Conservation (phyloP, 30 jellyfish, hydroid and myxozoan genomes). For the Pelagia noctiluca region DNA sequence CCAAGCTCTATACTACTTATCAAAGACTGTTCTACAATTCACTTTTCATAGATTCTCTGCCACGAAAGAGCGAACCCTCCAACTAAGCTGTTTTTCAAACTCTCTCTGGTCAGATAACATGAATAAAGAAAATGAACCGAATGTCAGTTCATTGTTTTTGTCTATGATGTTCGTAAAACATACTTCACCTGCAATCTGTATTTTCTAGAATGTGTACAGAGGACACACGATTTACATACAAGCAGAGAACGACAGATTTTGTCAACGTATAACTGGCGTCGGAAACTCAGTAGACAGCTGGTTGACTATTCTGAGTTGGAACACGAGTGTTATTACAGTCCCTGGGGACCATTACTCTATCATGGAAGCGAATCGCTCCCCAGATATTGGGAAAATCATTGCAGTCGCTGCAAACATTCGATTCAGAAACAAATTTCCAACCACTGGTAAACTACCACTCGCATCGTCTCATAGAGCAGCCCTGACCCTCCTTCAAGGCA, state of each 20-base stretch:
- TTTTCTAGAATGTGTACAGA: slow-evolving; percentile 35
- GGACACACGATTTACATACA: slow-evolving; percentile 55
- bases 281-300: slow-evolving; percentile 70
- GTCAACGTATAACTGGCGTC: slow-evolving; percentile 46
- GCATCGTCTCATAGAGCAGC: slow-evolving; percentile 45
- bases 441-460: slow-evolving; percentile 1
- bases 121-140: too few relatives aligned
- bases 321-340: slow-evolving; percentile 21
- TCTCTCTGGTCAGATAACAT: too few relatives aligned
- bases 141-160: too few relatives aligned
- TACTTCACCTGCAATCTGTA: not conserved
- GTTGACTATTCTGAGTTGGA: slow-evolving; percentile 40
- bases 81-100: too few relatives aligned
- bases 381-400: slow-evolving; percentile 59
- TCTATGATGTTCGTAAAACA: not conserved
- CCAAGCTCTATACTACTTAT: too few relatives aligned
- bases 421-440: slow-evolving; percentile 41
- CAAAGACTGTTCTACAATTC: too few relatives aligned
- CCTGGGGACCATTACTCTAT: slow-evolving; percentile 75
- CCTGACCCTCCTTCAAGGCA: slow-evolving; percentile 1
- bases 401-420: slow-evolving; percentile 52
- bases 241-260: slow-evolving; percentile 71
- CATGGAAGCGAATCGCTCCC: slow-evolving; percentile 66
- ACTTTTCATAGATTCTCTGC: too few relatives aligned
- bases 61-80: too few relatives aligned